phyloP scores from a whole-genome alignment of 2,888 invertebrate species.

The Smittia aterrima region DNA sequence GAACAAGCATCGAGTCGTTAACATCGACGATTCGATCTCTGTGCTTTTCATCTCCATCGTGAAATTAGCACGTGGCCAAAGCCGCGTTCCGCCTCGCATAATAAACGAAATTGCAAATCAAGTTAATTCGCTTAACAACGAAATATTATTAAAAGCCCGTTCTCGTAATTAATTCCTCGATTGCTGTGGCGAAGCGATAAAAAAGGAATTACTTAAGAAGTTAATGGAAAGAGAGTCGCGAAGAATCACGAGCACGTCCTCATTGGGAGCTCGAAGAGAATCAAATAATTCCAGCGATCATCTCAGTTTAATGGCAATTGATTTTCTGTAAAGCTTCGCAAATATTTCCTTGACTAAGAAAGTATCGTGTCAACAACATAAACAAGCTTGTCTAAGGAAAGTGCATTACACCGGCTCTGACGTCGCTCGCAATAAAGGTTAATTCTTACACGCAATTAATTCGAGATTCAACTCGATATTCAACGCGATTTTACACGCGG shows the following conservation, averaged over 20 bases:
- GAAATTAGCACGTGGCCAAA: conserved; percentile 29
- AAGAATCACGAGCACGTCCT: neutral
- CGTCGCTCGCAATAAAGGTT: too few relatives aligned
- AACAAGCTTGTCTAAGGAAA: too few relatives aligned
- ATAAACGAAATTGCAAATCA: neutral
- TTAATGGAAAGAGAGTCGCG: neutral
- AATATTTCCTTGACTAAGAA: too few relatives aligned
- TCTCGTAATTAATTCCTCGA: neutral
- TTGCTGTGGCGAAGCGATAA: neutral
- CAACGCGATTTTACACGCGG: too few relatives aligned
- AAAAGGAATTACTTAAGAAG: neutral
- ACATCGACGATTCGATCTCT: neutral
- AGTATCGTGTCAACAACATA: too few relatives aligned
- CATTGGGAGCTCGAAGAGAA: too few relatives aligned
- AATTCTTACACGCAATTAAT: too few relatives aligned
- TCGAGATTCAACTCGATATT: too few relatives aligned
- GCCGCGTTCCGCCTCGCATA: neutral
- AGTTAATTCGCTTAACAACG: neutral
- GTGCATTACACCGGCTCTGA: too few relatives aligned
- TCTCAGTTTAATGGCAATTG: neutral
- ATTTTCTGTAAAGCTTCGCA: too few relatives aligned
- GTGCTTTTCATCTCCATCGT: neutral
- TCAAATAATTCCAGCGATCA: neutral
- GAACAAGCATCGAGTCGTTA: neutral
- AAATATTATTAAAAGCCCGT: neutral